A percentile compares a stretch with the other conserved stretches of the same genome.
Conservation (phyloP, 2,888 invertebrate species). For the Polymixis lichenea region DNA sequence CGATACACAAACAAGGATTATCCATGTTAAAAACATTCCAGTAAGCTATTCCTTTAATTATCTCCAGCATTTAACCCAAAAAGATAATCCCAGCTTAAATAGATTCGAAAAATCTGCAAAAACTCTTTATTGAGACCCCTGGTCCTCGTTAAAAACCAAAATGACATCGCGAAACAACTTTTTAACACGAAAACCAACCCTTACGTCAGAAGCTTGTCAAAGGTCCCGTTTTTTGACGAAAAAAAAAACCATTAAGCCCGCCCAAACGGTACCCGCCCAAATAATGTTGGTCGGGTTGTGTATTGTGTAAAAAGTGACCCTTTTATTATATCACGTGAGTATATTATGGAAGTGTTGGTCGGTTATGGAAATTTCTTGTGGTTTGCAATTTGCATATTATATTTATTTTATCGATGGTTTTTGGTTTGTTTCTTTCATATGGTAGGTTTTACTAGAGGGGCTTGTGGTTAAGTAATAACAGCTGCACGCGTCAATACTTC, state of each 20-base stretch:
- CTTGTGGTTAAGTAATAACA: too few relatives aligned
- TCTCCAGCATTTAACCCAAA: constrained; percentile 25
- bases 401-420: not conserved
- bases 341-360: constrained; percentile 28
- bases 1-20: not conserved
- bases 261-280: constrained; percentile 50
- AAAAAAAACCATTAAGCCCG: constrained; percentile 55
- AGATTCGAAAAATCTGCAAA: constrained; percentile 53
- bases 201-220: constrained; percentile 61
- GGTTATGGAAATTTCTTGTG: constrained; percentile 10
- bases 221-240: constrained; percentile 44
- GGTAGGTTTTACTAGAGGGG: too few relatives aligned
- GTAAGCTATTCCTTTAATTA: constrained; percentile 25
- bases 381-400: not conserved
- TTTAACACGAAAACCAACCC: constrained; percentile 58
- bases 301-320: constrained; percentile 57
- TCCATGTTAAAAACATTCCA: not conserved
- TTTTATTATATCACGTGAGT: constrained; percentile 54
- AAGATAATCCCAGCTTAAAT: constrained; percentile 36
- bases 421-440: too few relatives aligned
- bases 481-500: too few relatives aligned
- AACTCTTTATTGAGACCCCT: constrained; percentile 50
- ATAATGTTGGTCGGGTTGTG: constrained; percentile 50
- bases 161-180: constrained; percentile 63
- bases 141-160: constrained; percentile 57